Evolutionary conservation across 1,140 invertebrate species (phyloP), one percentile per base, ranked within the genome.

Genomic region (Marisa cornuarietis): DNA sequence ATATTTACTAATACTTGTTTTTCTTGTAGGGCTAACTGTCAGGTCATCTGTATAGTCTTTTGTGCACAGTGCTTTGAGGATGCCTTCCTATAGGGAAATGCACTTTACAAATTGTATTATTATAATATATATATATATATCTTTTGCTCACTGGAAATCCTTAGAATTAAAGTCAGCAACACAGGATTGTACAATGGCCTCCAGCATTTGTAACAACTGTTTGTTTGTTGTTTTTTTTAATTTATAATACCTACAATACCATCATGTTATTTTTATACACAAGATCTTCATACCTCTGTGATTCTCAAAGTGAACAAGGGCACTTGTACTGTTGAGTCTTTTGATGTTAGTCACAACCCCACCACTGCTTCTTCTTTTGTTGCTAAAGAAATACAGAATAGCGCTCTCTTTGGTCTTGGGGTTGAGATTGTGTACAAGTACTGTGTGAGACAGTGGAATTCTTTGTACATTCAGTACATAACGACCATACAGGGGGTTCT

Each of bases 221-320:
- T 63, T 63, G n/a, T 20, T 20, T 4, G 3, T 20, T n/a, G n/a
- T n/a, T n/a, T 63, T 63, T n/a, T 20, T n/a, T 63, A 63, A 2
- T n/a, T 20, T n/a, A 68, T 31, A 11, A 68, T n/a, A 68, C 22
- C 11, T 24, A 74, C 0, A n/a, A 5, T 42, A 76, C 26, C 74
- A 20, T 76, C 31, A 42, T 42, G 31, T 42, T 54, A 65, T 49
- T 18, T 14, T 66, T 26, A 14, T 4, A 61, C 8, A 65, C 4
- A 62, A 26, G 18, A 42, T n/a, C 22, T 61, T 58, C 73, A 20
- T 42, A 75, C 73, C 73, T 26, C 26, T 58, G 9, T 26, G 24
- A 20, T 75, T 24, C 24, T 75, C 54, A 31, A 75, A 77, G 58
- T 69, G 49, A 54, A 77, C 76, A 54, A 77, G 42, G 31, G 76